Conservation (phyloP, 2,113 vertebrate species). For the Lontra canadensis region DNA sequence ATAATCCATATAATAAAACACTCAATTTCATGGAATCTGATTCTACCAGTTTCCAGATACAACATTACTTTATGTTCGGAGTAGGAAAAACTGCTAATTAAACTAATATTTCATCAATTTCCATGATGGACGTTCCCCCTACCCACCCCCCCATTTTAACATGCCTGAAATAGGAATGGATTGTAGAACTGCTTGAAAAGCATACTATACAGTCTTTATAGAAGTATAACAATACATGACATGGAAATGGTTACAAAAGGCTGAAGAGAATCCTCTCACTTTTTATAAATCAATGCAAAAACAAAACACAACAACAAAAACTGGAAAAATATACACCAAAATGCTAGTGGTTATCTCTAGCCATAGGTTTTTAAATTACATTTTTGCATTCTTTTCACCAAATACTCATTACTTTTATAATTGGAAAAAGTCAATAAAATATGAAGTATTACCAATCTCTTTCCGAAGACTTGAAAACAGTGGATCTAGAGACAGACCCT, state of each 20-base stretch:
- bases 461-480: background rate
- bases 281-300: background rate
- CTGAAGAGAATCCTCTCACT: background rate
- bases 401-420: background rate
- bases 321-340: background rate
- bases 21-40: background rate
- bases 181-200: background rate
- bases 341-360: background rate
- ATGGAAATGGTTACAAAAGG: background rate
- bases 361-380: background rate
- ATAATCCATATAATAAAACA: background rate
- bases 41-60: background rate
- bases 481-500: background rate
- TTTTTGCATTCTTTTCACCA: background rate
- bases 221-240: background rate
- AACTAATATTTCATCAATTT: background rate
- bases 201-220: background rate
- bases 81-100: background rate
- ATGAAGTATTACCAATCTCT: background rate
- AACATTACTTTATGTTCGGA: background rate
- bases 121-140: background rate
- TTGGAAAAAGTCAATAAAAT: background rate
- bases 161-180: background rate
- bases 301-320: background rate
- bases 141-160: background rate